phyloP scores from a whole-genome alignment of 2,797 vertebrate species.

The Eupleurogrammus muticus region DNA sequence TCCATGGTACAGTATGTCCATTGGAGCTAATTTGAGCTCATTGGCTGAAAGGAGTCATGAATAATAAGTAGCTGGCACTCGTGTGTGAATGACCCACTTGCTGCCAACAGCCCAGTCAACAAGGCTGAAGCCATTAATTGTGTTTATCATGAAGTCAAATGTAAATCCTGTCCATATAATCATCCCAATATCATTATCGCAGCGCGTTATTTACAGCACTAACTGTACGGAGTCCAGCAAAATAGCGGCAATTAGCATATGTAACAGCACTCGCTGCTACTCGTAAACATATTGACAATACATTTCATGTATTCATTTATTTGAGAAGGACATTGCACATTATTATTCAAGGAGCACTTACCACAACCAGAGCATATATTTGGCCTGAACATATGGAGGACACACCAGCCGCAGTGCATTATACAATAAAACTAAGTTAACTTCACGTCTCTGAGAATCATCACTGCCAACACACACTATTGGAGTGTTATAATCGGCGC shows the following conservation, averaged over 20 bases:
- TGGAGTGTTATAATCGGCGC: not conserved
- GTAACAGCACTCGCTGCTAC: not conserved
- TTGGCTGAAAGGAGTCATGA: conserved; percentile 27
- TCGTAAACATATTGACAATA: not conserved
- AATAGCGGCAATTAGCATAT: not conserved
- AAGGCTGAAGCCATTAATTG: conserved; percentile 30
- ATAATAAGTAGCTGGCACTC: conserved; percentile 33
- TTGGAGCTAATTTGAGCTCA: conserved; percentile 18
- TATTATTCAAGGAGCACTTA: not conserved
- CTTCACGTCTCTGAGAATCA: not conserved
- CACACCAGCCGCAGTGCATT: not conserved
- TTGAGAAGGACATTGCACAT: too few species aligned
- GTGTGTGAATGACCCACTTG: conserved; percentile 23
- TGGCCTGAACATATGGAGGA: not conserved
- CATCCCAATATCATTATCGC: conserved; percentile 17
- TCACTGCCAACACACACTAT: not conserved
- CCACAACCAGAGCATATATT: not conserved
- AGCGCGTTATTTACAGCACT: conserved; percentile 13
- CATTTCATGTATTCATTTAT: not conserved
- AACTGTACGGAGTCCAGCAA: not conserved
- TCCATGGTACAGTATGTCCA: conserved; percentile 2
- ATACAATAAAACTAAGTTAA: not conserved
- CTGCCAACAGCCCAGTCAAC: conserved; percentile 36
- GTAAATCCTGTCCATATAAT: conserved; percentile 28
- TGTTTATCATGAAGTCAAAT: conserved; percentile 38